Percentiles rank a stretch among this genome's conserved stretches.
Evolutionary conservation across 2,888 invertebrate species (phyloP).

Genomic region (Tethea ocularis): DNA sequence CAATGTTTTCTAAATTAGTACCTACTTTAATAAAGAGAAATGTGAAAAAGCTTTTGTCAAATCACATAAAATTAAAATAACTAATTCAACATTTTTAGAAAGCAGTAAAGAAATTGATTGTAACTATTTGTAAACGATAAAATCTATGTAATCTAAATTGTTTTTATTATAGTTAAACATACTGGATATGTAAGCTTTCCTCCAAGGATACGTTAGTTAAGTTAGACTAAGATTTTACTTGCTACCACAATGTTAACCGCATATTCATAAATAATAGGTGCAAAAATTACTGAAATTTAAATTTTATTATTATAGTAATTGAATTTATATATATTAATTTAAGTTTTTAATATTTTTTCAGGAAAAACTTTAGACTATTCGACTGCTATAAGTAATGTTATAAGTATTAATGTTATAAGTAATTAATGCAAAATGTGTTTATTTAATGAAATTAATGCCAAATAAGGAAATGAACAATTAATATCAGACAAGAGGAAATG

Average conservation of each 20-base stretch:
- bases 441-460: constrained; percentile 3
- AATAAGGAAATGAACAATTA: not conserved
- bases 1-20: constrained; percentile 18
- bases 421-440: constrained; percentile 12
- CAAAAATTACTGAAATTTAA: too few relatives aligned
- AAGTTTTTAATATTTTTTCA: constrained; percentile 46
- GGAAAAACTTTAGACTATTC: constrained; percentile 30
- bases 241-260: not conserved
- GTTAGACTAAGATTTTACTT: not conserved
- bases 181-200: not conserved
- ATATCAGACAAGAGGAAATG: not conserved
- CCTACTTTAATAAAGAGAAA: constrained; percentile 7
- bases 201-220: not conserved
- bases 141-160: not conserved
- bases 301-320: too few relatives aligned
- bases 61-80: constrained; percentile 1
- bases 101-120: too few relatives aligned
- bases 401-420: not conserved
- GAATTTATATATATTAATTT: too few relatives aligned
- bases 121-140: too few relatives aligned
- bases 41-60: constrained; percentile 9
- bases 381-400: constrained; percentile 10
- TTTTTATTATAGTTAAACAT: not conserved
- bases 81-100: too few relatives aligned
- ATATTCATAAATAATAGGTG: not conserved